phyloP scores from a whole-genome alignment of 2,113 vertebrate species.

The Bettongia penicillata region DNA sequence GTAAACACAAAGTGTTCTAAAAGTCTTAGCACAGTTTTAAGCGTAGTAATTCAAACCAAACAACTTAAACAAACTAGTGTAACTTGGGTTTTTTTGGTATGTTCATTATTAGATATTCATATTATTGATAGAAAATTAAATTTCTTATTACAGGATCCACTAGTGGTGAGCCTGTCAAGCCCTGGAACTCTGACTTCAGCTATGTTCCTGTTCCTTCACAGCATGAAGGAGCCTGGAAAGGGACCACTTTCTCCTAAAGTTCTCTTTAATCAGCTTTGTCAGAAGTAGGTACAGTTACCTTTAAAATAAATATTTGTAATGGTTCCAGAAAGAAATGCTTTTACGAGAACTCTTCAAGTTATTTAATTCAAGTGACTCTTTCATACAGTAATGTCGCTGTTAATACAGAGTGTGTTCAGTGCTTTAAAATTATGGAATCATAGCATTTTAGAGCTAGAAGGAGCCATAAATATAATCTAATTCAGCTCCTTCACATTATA shows the following conservation, averaged over 20 bases:
- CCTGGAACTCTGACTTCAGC: constrained; percentile 96
- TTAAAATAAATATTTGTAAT: constrained; percentile 34
- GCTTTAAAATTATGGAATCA: background rate
- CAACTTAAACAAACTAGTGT: background rate
- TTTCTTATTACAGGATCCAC: constrained; percentile 86
- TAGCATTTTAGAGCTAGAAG: background rate
- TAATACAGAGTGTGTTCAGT: background rate
- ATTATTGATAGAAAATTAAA: constrained; percentile 70
- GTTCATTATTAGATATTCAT: constrained; percentile 26
- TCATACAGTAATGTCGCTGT: background rate
- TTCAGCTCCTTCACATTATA: background rate
- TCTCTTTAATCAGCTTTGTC: constrained; percentile 97
- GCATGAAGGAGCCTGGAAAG: constrained; percentile 94
- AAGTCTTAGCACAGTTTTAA: background rate
- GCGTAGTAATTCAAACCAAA: background rate
- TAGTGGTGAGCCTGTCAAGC: constrained; percentile 90
- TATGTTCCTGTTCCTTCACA: constrained; percentile 96
- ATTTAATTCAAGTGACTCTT: background rate
- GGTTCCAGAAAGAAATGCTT: constrained; percentile 7
- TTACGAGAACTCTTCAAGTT: background rate
- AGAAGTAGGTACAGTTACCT: constrained; percentile 89
- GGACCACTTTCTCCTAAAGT: constrained; percentile 94
- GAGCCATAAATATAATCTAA: background rate
- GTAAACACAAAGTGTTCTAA: background rate
- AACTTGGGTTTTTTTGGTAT: constrained; percentile 41